Evolutionary conservation across 2,888 invertebrate species (phyloP).

Genomic region (Holacanthella duospinosa): DNA sequence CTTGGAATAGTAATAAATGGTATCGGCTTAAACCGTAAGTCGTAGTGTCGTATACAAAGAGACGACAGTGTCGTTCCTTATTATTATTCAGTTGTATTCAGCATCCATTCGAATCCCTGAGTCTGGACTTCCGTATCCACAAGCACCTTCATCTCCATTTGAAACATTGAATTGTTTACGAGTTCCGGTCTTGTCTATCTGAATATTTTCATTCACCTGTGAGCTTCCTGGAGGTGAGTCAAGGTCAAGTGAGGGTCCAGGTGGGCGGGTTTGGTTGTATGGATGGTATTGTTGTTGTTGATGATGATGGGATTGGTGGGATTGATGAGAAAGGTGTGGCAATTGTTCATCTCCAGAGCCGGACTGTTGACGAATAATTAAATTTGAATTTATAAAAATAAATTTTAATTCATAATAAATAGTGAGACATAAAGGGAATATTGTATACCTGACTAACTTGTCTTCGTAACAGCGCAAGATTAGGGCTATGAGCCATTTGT

Average conservation of each 20-base stretch:
- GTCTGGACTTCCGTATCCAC: constrained; percentile 10
- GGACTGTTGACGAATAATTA: background rate
- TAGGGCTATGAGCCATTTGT: constrained; percentile 80
- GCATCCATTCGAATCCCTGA: constrained; percentile 9
- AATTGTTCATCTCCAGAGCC: background rate
- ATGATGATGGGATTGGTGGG: background rate
- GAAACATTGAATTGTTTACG: background rate
- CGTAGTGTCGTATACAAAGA: background rate
- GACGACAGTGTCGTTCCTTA: background rate
- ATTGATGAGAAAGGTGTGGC: background rate
- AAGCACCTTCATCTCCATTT: constrained; percentile 1
- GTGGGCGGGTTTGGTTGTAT: background rate
- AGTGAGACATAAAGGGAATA: too few species aligned
- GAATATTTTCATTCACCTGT: background rate
- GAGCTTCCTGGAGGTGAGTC: background rate
- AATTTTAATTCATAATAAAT: background rate
- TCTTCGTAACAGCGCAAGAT: constrained; percentile 72
- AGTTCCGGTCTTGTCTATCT: background rate
- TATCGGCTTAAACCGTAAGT: background rate
- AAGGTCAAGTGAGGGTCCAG: background rate
- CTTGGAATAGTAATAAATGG: background rate
- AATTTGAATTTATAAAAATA: background rate
- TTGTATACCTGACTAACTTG: constrained; percentile 53
- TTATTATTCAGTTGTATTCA: background rate
- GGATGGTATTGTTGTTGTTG: background rate